phyloP scores from a whole-genome alignment of 2,888 invertebrate genomes.

The Chouioia cunea region DNA sequence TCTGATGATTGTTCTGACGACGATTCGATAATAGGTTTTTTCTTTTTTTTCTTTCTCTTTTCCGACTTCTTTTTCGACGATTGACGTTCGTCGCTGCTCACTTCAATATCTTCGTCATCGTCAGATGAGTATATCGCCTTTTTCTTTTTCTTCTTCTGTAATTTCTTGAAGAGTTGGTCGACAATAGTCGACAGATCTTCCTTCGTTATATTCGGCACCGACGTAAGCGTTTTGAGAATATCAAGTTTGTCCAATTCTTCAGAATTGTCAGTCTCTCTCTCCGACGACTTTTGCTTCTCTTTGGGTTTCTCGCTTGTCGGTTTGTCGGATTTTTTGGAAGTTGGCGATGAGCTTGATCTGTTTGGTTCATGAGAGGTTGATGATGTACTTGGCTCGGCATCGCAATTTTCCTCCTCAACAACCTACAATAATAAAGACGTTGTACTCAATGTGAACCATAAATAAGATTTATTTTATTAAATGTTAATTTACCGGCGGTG shows the following conservation, averaged over 20 bases:
- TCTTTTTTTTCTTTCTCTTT: constrained; percentile 39
- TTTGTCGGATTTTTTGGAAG: constrained; percentile 32
- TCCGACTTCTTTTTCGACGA: constrained; percentile 33
- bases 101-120: constrained; percentile 44
- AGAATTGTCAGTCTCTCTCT: constrained; percentile 50
- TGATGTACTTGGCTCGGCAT: constrained; percentile 25
- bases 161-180: constrained; percentile 36
- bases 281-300: constrained; percentile 14
- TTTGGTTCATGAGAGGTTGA: constrained; percentile 11
- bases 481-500: constrained; percentile 36
- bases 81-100: constrained; percentile 21
- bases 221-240: constrained; percentile 15
- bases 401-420: constrained; percentile 44
- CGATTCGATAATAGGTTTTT: constrained; percentile 32
- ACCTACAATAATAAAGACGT: constrained; percentile 22
- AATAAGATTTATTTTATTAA: constrained; percentile 2
- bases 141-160: constrained; percentile 33
- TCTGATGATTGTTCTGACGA: constrained; percentile 37
- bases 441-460: background rate
- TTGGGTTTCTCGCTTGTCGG: constrained; percentile 36
- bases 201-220: background rate
- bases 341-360: background rate
- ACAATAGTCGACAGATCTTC: constrained; percentile 23
- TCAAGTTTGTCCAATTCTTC: constrained; percentile 54
- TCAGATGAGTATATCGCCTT: constrained; percentile 32